phyloP scores from a whole-genome alignment of 23 tunicate species.

The Pegea sp. region DNA sequence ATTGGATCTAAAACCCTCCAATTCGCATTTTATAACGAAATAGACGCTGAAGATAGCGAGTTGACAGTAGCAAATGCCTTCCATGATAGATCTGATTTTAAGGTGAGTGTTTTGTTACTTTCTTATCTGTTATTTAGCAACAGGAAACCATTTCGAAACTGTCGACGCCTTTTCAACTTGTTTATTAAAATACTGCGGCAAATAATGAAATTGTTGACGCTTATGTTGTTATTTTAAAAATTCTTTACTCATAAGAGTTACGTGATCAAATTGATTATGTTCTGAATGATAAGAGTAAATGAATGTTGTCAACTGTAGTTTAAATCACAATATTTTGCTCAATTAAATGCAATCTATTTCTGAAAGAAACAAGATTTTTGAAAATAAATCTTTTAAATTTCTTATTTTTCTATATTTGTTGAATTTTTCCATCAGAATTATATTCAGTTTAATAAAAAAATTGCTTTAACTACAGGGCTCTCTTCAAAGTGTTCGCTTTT shows the following conservation, averaged over 20 bases:
- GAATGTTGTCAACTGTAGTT: too few relatives aligned
- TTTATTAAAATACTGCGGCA: neutral
- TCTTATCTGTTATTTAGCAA: neutral
- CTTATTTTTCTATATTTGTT: too few relatives aligned
- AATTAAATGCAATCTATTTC: too few relatives aligned
- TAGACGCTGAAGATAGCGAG: constrained; percentile 13
- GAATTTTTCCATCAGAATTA: neutral
- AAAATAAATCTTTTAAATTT: too few relatives aligned
- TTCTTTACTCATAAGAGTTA: too few relatives aligned
- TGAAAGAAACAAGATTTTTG: too few relatives aligned
- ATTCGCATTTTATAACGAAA: constrained; percentile 7
- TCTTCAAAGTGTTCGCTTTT: constrained; percentile 6
- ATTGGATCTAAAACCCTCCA: constrained; percentile 5
- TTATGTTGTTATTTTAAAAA: too few relatives aligned
- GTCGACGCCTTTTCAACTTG: neutral
- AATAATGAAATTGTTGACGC: neutral
- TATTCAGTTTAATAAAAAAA: neutral
- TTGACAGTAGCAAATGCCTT: constrained; percentile 15
- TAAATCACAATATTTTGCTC: too few relatives aligned
- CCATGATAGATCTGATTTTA: constrained; percentile 1
- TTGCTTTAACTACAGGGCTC: constrained; percentile 7
- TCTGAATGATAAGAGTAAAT: too few relatives aligned
- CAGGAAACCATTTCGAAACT: constrained; percentile 3
- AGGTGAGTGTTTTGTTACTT: constrained; percentile 7
- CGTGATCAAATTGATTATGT: too few relatives aligned